Evolutionary conservation across 2,113 vertebrate species (phyloP).

Genomic region (Macquaria ambigua): DNA sequence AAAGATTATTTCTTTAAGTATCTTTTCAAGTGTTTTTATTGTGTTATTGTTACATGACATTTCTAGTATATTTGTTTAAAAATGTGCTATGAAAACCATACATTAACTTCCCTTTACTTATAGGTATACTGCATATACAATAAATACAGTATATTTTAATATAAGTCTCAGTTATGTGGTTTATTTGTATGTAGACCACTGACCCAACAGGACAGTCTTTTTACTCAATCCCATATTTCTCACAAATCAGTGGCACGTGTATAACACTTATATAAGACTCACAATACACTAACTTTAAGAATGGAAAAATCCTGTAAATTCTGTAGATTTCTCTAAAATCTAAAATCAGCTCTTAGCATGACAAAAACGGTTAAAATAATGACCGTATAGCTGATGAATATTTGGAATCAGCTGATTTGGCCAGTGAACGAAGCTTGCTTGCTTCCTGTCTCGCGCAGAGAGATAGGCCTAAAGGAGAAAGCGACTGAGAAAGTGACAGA

Average conservation of each 20-base stretch:
- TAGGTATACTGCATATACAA: not conserved
- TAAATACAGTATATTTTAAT: not conserved
- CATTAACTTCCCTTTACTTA: no score
- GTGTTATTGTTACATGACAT: not conserved
- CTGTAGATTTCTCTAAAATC: not conserved
- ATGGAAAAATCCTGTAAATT: not conserved
- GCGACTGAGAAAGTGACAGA: slow-evolving; percentile 31
- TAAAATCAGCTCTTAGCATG: not conserved
- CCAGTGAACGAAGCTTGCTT: not conserved
- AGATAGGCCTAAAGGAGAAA: slow-evolving; percentile 23
- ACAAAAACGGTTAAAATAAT: not conserved
- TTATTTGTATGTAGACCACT: not conserved
- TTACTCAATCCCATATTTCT: not conserved
- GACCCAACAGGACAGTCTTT: not conserved
- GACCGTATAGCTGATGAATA: not conserved
- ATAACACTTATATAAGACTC: not conserved
- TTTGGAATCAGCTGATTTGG: slow-evolving; percentile 9
- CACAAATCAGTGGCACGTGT: not conserved
- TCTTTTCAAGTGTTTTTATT: not conserved
- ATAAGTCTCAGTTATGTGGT: not conserved
- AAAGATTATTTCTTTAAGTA: not conserved
- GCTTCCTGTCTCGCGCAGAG: not conserved
- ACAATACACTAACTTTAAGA: not conserved
- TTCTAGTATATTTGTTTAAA: not conserved
- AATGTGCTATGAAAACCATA: not conserved